Base-by-base conservation (phyloP, 2,113 vertebrate species). In the Plecotus auritus region DNA sequence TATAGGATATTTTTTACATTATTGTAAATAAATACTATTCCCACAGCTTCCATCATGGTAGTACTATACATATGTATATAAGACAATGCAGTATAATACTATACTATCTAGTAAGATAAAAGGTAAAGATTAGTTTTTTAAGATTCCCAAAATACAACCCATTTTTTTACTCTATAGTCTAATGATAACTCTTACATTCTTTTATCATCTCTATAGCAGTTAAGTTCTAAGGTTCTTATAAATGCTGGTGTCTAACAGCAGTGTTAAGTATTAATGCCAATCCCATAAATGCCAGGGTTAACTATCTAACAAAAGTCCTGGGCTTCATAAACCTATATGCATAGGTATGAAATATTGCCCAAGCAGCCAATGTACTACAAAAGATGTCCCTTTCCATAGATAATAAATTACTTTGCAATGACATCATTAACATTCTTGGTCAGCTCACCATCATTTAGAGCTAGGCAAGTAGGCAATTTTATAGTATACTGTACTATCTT, bases 11-110 rank as follows among this genome's bases (percentile, higher is more conserved):
- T 61, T 61, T 61, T 95, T 78, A 90, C 9, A 84, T 56, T 86
- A 89, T 13, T 83, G 12, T 66, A 89, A 72, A 88, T 85, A 92
- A 95, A 92, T 84, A 80, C 47, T 61, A 26, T 77, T 92, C 59
- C 28, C 81, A 80, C 61, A 95, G 35, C 13, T 96, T 88, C 73
- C 69, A 35, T 88, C 42, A 86, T 47, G 40, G 47, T 74, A 76
- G 69, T 66, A 91, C 73, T 77, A 96, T n/a, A 89, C 7, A 61
- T 18, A 83, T 26, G 30, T 26, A 86, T 16, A 76, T 9, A 91
- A 59, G 32, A 81, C 37, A 92, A 83, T 85, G 30, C n/a, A 85
- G 35, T 78, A 78, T 32, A 88, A 6, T 61, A 73, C 20, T 18
- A 66, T 54, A 87, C 82, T 85, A 56, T 56, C 54, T 56, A 56